Base-by-base conservation (phyloP, 2,888 invertebrate species). In the Megalurothrips usitatus region DNA sequence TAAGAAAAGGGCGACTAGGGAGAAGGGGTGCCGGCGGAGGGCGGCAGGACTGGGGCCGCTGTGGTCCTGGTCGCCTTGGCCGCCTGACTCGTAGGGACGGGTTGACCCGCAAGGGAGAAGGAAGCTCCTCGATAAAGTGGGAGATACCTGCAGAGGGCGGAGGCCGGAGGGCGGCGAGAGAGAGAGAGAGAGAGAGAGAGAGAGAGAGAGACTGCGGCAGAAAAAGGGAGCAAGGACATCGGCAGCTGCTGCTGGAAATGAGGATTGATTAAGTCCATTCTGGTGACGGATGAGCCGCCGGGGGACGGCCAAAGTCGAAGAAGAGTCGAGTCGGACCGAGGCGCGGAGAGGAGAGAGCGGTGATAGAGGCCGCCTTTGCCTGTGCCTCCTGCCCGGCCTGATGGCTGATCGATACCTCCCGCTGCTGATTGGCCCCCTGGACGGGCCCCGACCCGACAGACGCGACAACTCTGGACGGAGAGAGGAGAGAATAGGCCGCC, bases 181-280 rank as follows among this genome's bases (percentile, higher is more conserved):
- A 58, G 58, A 58, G 17, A 58, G 58, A 58, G 58, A 58, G 58
- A 58, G 58, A 58, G 58, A 58, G 58, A 58, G 58, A 58, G 58
- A 58, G 58, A 58, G 58, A 58, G 58, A 14, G 19, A 19, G 19
- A 19, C 8, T 9, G n/a, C 19, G 23, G 63, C 3, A 23, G 52
- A 52, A 19, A 52, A 19, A 19, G 52, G 52, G 52, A 52, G 52
- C 3, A 26, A 26, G 26, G 68, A 75, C 68, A 75, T 75, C 68
- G 68, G 26, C 68, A 75, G 68, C 68, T 11, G 68, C 19, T 19
- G 19, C 58, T 58, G 58, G 58, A 26, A 26, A 75, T 75, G 68
- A 75, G 68, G 68, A 75, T 75, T 75, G 68, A 75, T 75, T 75
- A 26, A 75, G 68, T 11, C 68, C 68, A 26, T 75, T 26, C 10